These are phyloP conservation scores for Sisor rabdophorus DNA, from an alignment of 2,113 vertebrate genomes.

Conservation along the genomic window DNA sequence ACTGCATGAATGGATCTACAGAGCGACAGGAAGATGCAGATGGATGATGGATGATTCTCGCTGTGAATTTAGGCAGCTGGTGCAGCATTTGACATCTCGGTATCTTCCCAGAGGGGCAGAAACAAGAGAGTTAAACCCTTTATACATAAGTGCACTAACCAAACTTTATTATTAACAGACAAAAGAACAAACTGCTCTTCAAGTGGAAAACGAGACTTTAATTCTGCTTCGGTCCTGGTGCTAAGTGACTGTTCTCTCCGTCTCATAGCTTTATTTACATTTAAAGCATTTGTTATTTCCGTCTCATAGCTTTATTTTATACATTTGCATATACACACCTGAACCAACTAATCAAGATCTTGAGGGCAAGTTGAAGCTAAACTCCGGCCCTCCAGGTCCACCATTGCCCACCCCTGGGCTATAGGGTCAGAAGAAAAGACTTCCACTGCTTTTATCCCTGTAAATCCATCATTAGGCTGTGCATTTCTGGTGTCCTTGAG, in stretches of 20 bases:
- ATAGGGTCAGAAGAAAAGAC: not conserved
- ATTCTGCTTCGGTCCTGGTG: slow-evolving; percentile 3
- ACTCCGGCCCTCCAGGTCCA: too few relatives aligned
- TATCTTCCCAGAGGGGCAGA: not conserved
- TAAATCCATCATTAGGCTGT: slow-evolving; percentile 49
- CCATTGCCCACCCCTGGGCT: too few relatives aligned
- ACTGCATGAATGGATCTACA: not conserved
- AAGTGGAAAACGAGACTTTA: slow-evolving; percentile 18
- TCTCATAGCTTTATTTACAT: too few relatives aligned
- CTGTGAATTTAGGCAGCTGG: not conserved
- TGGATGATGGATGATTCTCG: not conserved
- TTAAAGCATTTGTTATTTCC: too few relatives aligned
- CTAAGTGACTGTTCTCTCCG: slow-evolving; percentile 50
- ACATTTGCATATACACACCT: slow-evolving; percentile 20
- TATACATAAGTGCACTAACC: not conserved
- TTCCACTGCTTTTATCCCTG: not conserved
- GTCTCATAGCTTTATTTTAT: slow-evolving; percentile 24
- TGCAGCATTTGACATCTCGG: not conserved
- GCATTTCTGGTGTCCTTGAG: slow-evolving; percentile 48
- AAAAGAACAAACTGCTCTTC: not conserved
- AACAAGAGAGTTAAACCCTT: not conserved
- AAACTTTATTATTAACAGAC: not conserved
- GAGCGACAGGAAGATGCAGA: not conserved
- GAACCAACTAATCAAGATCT: too few relatives aligned
- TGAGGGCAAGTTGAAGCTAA: too few relatives aligned